Evolutionary conservation across 2,888 invertebrate genomes (phyloP), one percentile per base, ranked within the genome.

Genomic region (Ptilodon capucinus): DNA sequence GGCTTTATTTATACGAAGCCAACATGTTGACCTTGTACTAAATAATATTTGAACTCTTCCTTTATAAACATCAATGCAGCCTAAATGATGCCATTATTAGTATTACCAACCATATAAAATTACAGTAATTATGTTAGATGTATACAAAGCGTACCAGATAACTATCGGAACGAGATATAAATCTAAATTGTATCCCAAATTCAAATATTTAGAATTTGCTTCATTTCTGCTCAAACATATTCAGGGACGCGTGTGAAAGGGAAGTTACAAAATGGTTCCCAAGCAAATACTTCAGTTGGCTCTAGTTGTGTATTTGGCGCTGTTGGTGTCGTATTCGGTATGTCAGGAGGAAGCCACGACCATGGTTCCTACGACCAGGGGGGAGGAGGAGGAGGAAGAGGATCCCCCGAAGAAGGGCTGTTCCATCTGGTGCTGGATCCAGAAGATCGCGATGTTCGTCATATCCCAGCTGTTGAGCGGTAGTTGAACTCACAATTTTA

Each of bases 361-460:
- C 0, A 79, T 84, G n/a, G 64, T 81, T 1, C 62, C 81, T 0
- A 78, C 86, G 0, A 82, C 81, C 0, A 75, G 66, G 2, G 58
- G 57, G 0, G 76, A 72, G 1, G 79, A 77, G 7, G 86, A 89
- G 63, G 89, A 89, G 34, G 90, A 88, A 48, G 87, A 84, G 16
- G 82, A 79, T 40, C 76, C 83, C 0, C 71, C 68, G 46, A 87
- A 86, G 71, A 81, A 76, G 34, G 65, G 83, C 18, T 91, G 91
- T 49, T 89, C 90, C 9, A 91, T 91, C 32, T 91, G 91, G 91
- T 91, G 91, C 57, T 91, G 91, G 91, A 88, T 91, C 39, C 91
- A 91, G 73, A 91, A 91, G 71, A 90, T 88, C 9, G 86, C 84
- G 0, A 86, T 91, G 84, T 91, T 91, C 56, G 78, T 91, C 19